phyloP scores from a whole-genome alignment of 2,113 vertebrate genomes.

The Tauraco erythrolophus region DNA sequence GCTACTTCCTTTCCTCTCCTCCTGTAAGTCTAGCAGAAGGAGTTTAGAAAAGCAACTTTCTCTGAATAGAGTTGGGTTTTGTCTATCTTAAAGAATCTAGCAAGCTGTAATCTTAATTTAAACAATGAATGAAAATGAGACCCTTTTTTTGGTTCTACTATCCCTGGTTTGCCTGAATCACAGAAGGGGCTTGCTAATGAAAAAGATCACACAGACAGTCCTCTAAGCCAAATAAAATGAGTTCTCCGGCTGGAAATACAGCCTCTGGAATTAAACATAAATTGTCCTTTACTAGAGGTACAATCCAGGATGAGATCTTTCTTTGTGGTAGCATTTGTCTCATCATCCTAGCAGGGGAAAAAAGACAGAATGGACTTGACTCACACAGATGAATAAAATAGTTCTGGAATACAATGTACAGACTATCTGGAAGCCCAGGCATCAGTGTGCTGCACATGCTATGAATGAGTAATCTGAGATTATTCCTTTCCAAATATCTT shows the following conservation, averaged over 20 bases:
- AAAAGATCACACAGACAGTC: background rate
- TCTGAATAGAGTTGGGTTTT: background rate
- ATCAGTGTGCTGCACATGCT: background rate
- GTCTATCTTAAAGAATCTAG: background rate
- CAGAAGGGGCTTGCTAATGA: background rate
- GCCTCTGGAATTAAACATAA: background rate
- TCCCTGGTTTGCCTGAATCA: background rate
- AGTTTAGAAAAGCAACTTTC: background rate
- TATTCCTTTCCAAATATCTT: background rate
- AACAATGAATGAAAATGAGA: background rate
- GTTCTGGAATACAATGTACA: background rate
- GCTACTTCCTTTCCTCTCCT: background rate
- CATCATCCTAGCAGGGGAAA: background rate
- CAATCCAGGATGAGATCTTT: background rate
- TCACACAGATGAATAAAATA: background rate
- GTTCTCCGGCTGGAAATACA: background rate
- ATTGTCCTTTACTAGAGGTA: background rate
- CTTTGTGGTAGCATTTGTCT: background rate
- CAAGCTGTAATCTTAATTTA: background rate
- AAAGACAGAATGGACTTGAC: background rate
- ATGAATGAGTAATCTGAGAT: background rate
- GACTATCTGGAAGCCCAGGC: background rate
- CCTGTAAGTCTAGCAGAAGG: background rate
- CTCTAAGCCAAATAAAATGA: background rate
- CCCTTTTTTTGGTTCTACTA: background rate